Conservation (phyloP, 2,888 invertebrate genomes). For the Drymonia ruficornis region DNA sequence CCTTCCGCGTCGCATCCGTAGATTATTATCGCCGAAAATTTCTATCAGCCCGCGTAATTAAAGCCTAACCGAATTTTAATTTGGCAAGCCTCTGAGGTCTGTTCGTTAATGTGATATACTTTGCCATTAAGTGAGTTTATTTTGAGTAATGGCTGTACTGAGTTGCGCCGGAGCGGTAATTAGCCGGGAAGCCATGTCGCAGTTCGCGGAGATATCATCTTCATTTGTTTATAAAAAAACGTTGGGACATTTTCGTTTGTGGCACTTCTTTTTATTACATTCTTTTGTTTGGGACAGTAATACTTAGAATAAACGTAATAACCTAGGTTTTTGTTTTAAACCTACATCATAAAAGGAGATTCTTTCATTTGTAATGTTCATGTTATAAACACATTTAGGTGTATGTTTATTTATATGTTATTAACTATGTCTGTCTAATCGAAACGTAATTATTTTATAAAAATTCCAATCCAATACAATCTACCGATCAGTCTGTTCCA, state of each 20-base stretch:
- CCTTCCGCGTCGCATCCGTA: background rate
- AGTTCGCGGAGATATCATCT: constrained; percentile 20
- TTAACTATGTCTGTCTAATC: too few relatives aligned
- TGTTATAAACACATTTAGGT: too few relatives aligned
- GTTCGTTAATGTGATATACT: constrained; percentile 15
- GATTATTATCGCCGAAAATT: constrained; percentile 11
- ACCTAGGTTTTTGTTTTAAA: too few relatives aligned
- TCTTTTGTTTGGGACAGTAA: too few relatives aligned
- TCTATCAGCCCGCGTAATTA: constrained; percentile 8
- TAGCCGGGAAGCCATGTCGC: constrained; percentile 20
- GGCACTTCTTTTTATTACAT: constrained; percentile 5
- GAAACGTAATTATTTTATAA: too few relatives aligned
- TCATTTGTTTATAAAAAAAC: constrained; percentile 18
- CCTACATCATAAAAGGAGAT: too few relatives aligned
- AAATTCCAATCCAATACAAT: too few relatives aligned
- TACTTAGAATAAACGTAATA: too few relatives aligned
- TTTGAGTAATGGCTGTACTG: constrained; percentile 24
- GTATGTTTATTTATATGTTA: too few relatives aligned
- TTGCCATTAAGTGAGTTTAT: constrained; percentile 18
- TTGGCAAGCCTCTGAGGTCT: constrained; percentile 1
- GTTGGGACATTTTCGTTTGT: constrained; percentile 5
- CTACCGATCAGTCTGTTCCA: background rate
- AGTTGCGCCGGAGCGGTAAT: constrained; percentile 23
- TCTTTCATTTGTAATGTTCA: too few relatives aligned
- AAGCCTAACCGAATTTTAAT: constrained; percentile 10